Conservation (phyloP, 2,888 invertebrate species). For the Eremobia ochroleuca region DNA sequence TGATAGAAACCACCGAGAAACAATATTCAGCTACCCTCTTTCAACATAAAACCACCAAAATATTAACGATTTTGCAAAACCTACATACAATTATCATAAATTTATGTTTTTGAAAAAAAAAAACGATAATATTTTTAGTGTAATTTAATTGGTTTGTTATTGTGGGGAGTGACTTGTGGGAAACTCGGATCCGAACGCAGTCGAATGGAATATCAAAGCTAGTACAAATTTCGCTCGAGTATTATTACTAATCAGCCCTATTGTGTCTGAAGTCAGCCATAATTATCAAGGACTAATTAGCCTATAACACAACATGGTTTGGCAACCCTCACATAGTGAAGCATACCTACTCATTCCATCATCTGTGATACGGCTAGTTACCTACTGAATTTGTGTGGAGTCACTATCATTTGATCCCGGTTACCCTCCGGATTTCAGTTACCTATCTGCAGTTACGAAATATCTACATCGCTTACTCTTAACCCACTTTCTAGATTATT, state of each 20-base stretch:
- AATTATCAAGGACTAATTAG: conserved; percentile 27
- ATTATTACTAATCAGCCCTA: conserved; percentile 1
- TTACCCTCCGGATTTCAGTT: conserved; percentile 18
- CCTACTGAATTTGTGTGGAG: conserved; percentile 9
- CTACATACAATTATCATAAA: conserved; percentile 6
- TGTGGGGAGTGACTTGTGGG: not conserved
- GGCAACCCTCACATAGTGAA: not conserved
- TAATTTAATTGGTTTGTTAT: not conserved
- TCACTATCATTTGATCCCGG: conserved; percentile 28
- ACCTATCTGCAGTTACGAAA: conserved; percentile 31
- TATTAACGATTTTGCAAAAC: conserved; percentile 31
- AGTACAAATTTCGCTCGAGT: not conserved
- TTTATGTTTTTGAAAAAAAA: not conserved
- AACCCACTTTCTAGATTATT: not conserved
- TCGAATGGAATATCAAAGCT: not conserved
- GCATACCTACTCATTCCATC: not conserved
- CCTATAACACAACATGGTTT: conserved; percentile 9
- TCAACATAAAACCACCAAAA: conserved; percentile 30
- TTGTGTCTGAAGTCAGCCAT: conserved; percentile 14
- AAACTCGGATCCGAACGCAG: not conserved
- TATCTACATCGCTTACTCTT: conserved; percentile 15
- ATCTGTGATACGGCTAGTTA: conserved; percentile 22
- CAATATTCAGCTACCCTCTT: conserved; percentile 43
- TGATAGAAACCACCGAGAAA: conserved; percentile 41
- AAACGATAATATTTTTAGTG: not conserved